A percentile compares a stretch with the other conserved stretches of the same genome.
These are phyloP conservation scores for Dermatemys mawii DNA, from an alignment of 2,113 vertebrate genomes.

Conservation along the genomic window DNA sequence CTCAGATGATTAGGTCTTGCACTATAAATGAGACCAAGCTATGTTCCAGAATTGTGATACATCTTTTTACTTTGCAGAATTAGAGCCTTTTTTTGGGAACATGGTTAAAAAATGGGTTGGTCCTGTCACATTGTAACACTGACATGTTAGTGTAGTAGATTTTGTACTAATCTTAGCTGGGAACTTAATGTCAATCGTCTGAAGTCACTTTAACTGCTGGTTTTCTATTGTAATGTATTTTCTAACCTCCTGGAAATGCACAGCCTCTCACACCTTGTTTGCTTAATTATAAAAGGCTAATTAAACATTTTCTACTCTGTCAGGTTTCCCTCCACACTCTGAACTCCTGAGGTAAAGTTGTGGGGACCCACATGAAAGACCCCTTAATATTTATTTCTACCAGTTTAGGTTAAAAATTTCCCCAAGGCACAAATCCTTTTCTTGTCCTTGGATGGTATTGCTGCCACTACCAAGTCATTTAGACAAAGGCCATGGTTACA, in stretches of 20 bases:
- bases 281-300: not conserved
- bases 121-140: not conserved
- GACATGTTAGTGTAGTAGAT: not conserved
- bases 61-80: not conserved
- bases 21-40: not conserved
- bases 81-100: not conserved
- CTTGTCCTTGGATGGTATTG: too few species aligned
- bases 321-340: too few species aligned
- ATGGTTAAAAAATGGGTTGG: not conserved
- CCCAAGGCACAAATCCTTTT: too few species aligned
- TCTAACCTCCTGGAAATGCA: not conserved
- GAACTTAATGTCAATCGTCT: not conserved
- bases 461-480: too few species aligned
- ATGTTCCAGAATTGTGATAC: not conserved
- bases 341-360: too few species aligned
- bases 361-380: too few species aligned
- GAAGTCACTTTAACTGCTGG: rapidly evolving
- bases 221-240: not conserved
- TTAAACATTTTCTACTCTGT: rapidly evolving
- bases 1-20: not conserved
- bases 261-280: not conserved
- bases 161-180: not conserved
- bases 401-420: too few species aligned
- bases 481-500: too few species aligned
- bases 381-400: too few species aligned